Base-by-base conservation (phyloP, 1,140 invertebrate species). In the Macrotrachela quadricornifera region DNA sequence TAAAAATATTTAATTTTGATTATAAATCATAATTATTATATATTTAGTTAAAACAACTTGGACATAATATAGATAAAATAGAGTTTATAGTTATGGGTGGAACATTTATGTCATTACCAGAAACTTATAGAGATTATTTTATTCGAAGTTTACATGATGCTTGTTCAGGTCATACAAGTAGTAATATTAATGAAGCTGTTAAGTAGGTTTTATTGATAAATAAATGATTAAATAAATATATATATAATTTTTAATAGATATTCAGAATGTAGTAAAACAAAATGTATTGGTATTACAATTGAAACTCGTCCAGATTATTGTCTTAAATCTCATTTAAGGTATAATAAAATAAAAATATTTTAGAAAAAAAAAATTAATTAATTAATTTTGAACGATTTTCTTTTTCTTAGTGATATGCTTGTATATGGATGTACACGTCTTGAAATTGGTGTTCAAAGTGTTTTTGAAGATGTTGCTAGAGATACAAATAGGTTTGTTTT, bases 81-180 rank as follows among this genome's bases (percentile, higher is more conserved):
- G 94, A 99, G 73, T 99, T 96, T 69, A 99, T 99, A 64, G 84
- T 99, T 0, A 99, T 99, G 94, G 94, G 91, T 39, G 92, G 94
- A 21, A 99, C 94, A 18, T 99, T 99, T 66, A 99, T 99, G 94
- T 83, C 85, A 51, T 70, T 99, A 10, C 78, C 87, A 1, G 87
- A 94, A 63, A 87, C 94, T 60, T 99, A 99, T 68, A 58, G 91
- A 51, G 91, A 99, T 70, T 95, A 86, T 73, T 99, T 99, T 66
- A 97, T 99, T 56, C 59, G 87, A 56, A 97, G 92, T 73, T 75
- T 99, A 0, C 92, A 99, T 67, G 92, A 99, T 77, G 91, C 92
- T 8, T 73, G 97, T 0, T 94, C 87, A 36, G 91, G 91, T 0
- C 86, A 96, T 63, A 81, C 80, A 16, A 92, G 86, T 61, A 80